phyloP scores from a whole-genome alignment of 2,797 vertebrate genomes.

The Rhabdomys pumilio region DNA sequence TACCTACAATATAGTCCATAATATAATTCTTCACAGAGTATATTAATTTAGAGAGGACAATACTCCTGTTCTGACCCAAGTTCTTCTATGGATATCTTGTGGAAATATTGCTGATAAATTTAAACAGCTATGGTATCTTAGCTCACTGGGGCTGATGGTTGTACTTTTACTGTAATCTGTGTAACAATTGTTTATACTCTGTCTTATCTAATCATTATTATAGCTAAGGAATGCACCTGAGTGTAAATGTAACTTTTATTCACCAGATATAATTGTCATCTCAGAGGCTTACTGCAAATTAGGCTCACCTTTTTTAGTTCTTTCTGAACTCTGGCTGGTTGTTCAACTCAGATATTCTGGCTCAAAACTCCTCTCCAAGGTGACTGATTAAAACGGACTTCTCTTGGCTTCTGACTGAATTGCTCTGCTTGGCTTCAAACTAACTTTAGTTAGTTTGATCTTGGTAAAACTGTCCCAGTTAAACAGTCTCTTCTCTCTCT shows the following conservation, averaged over 20 bases:
- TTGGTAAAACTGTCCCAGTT: too few species aligned
- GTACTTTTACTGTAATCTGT: background rate
- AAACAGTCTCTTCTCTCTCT: too few species aligned
- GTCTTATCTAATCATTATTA: conserved; percentile 5
- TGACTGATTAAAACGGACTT: background rate
- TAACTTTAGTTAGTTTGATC: background rate
- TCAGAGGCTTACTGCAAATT: too few species aligned
- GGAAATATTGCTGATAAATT: conserved; percentile 7
- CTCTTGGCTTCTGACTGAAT: background rate
- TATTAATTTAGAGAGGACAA: background rate
- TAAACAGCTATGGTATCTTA: conserved; percentile 6
- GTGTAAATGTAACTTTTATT: background rate
- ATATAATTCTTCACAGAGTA: background rate
- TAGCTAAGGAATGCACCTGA: background rate
- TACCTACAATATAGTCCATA: background rate
- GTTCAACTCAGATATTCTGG: background rate
- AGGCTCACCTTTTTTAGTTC: too few species aligned
- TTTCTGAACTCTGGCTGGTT: background rate
- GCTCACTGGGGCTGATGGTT: background rate
- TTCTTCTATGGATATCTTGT: background rate
- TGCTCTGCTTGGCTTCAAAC: background rate
- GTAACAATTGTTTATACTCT: background rate
- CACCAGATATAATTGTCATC: too few species aligned
- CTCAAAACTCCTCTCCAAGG: background rate
- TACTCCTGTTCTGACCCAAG: background rate